Evolutionary conservation across 2,888 invertebrate species (phyloP).

Genomic region (Coronaproctus castanopsis): DNA sequence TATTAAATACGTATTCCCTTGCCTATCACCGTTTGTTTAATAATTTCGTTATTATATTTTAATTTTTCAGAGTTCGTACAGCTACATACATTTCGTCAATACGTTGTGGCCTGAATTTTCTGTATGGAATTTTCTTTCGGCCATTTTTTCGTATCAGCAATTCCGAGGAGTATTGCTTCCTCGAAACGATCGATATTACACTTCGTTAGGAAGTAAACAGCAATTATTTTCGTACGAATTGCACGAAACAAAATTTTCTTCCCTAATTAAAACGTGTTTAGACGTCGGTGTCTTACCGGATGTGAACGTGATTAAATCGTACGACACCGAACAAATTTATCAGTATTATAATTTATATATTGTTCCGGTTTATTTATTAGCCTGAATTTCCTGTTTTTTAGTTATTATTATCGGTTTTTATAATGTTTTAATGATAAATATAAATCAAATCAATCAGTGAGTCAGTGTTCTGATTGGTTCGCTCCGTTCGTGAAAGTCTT

Average conservation of each 20-base stretch:
- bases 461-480: no score
- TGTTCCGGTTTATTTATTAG: background rate
- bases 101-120: conserved; percentile 93
- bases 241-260: background rate
- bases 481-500: no score
- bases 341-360: background rate
- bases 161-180: conserved; percentile 22
- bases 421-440: no score
- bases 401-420: no score
- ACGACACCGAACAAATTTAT: background rate
- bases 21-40: no score
- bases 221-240: background rate
- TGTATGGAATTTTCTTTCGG: conserved; percentile 72
- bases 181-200: background rate
- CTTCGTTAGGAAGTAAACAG: background rate
- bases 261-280: background rate
- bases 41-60: no score
- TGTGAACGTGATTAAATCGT: background rate
- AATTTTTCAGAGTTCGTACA: conserved; percentile 46
- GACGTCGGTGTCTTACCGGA: background rate
- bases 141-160: conserved; percentile 71
- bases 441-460: no score
- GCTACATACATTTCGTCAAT: conserved; percentile 67
- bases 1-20: no score
- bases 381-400: no score